Evolutionary conservation across 2,113 vertebrate species (phyloP).

Genomic region (Papio anubis): DNA sequence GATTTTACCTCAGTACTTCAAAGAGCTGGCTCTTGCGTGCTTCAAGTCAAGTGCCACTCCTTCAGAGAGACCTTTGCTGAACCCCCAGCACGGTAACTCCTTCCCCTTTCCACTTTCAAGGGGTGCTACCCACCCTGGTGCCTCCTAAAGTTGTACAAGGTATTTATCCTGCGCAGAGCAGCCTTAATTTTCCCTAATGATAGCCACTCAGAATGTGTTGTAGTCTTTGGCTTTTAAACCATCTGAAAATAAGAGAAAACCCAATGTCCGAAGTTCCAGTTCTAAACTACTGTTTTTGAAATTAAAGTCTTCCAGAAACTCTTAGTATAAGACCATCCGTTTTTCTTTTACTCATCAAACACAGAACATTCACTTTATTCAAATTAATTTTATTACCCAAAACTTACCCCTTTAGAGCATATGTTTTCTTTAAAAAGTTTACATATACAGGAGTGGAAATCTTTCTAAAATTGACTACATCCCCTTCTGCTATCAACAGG

Average conservation of each 20-base stretch:
- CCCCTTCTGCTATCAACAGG: not conserved
- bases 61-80: not conserved
- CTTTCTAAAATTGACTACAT: not conserved
- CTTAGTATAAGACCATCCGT: not conserved
- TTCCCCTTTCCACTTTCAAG: not conserved
- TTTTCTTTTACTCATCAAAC: slow-evolving; percentile 32
- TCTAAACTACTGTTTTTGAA: not conserved
- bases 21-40: not conserved
- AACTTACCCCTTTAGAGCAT: not conserved
- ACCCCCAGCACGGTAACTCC: not conserved
- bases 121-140: not conserved
- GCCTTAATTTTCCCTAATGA: not conserved
- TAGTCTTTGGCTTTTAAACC: not conserved
- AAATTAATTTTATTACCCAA: not conserved
- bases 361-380: not conserved
- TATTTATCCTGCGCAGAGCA: not conserved
- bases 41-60: not conserved
- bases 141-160: not conserved
- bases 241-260: not conserved
- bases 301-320: slow-evolving; percentile 17
- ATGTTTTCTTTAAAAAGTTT: not conserved
- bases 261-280: not conserved
- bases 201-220: not conserved
- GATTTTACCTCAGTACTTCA: not conserved
- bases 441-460: not conserved